Conservation (phyloP, 2,113 vertebrate species). For the Leucosticte australis region DNA sequence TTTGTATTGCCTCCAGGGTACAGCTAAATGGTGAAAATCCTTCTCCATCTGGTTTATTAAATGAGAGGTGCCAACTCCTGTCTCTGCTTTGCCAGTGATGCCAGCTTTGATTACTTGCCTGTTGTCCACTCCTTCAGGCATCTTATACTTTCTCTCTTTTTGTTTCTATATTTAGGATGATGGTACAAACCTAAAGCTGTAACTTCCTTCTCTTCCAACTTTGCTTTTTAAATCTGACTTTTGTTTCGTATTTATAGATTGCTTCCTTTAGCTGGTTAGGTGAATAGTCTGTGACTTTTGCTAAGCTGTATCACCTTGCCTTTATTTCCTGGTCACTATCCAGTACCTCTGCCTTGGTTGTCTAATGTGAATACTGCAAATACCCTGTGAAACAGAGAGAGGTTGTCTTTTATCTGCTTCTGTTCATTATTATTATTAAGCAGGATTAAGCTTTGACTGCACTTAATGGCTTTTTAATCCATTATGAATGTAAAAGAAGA, state of each 20-base stretch:
- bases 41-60: constrained; percentile 39
- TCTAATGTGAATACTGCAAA: not conserved
- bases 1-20: constrained; percentile 17
- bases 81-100: not conserved
- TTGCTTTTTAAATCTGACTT: not conserved
- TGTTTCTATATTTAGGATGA: not conserved
- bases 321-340: not conserved
- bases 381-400: not conserved
- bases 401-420: not conserved
- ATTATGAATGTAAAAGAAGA: not conserved
- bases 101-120: constrained; percentile 41
- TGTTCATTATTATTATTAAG: not conserved
- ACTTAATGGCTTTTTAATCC: not conserved
- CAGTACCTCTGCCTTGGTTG: not conserved
- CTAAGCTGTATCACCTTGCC: not conserved
- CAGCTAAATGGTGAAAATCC: constrained; percentile 36
- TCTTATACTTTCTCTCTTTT: not conserved
- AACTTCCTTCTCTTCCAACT: not conserved
- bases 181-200: not conserved
- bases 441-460: not conserved
- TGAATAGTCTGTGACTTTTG: not conserved
- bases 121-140: constrained; percentile 16
- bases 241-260: not conserved
- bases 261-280: not conserved
- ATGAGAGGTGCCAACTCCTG: constrained; percentile 22